Base-by-base conservation (phyloP, 37 sponge, comb jelly and placozoan genomes). In the Petrosia ficiformis region DNA sequence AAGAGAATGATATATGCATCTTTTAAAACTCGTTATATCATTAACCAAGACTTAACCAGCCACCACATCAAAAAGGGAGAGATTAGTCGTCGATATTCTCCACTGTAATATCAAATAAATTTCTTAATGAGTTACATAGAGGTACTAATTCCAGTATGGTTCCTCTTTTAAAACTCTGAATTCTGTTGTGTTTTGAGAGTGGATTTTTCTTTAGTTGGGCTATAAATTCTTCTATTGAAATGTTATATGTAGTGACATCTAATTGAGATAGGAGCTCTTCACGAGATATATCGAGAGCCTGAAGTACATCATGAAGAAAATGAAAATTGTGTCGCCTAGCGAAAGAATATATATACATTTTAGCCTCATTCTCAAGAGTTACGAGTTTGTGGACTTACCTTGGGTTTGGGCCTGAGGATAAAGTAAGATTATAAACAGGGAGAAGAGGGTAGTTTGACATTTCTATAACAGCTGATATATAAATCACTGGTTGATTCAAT, bases 261-360 rank as follows among this genome's bases (percentile, higher is more conserved):
- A 57, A 63, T 19, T 44, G 22, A 39, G 44, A 14, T 2, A 71
- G 11, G 1, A 91, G 31, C 22, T 79, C 63, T 0, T 56, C 72
- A 48, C 77, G 75, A 22, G 37, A 77, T 39, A 91, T 21, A 0
- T 32, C 33, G 1, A 73, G 29, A 1, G 22, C 25, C 21, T 70
- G 30, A 8, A 83, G 52, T 3, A 91, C 3, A 31, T 91, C 87
- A 3, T 77, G 42, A 33, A 91, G 48, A 4, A 86, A 58, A 61
- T 91, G 74, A 57, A 91, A 91, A 48, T 91, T 91, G 56, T 91
- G 92, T 29, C 73, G 34, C 42, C 87, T 86, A 61, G 4, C 33
- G 42, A 34, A 54, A 3, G 38, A 2, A 60, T n/a, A n/a, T n/a
- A n/a, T n/a, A n/a, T n/a, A n/a, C n/a, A n/a, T n/a, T n/a, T n/a